Conservation (phyloP, 2,113 vertebrate genomes). For the Gobiocypris rarus region DNA sequence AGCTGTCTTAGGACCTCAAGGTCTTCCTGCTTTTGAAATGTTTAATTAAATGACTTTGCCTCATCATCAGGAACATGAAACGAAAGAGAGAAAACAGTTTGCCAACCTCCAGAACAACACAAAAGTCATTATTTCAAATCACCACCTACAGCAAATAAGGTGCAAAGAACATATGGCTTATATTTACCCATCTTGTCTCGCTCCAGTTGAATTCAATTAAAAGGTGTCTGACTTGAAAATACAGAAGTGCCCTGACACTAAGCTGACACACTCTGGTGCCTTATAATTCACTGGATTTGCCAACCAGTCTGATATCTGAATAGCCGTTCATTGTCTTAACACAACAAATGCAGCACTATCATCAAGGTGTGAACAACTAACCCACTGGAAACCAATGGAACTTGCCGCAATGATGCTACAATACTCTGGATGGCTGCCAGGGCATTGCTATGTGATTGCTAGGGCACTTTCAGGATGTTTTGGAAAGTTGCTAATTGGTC, state of each 20-base stretch:
- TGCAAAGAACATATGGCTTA: slow-evolving; percentile 57
- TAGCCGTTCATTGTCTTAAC: slow-evolving; percentile 6
- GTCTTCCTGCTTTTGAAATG: slow-evolving; percentile 52
- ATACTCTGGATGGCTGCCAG: not conserved
- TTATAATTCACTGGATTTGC: slow-evolving; percentile 38
- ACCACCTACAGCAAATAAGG: slow-evolving; percentile 57
- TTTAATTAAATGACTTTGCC: slow-evolving; percentile 57
- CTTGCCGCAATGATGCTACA: not conserved
- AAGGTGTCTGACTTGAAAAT: slow-evolving; percentile 52
- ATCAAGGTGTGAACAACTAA: slow-evolving; percentile 11
- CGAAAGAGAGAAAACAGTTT: slow-evolving; percentile 38
- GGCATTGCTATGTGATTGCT: not conserved
- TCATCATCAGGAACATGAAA: slow-evolving; percentile 51
- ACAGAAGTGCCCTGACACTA: slow-evolving; percentile 33
- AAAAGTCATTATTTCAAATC: slow-evolving; percentile 61
- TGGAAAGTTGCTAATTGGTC: not conserved
- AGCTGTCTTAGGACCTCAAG: slow-evolving; percentile 36
- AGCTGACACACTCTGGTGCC: slow-evolving; percentile 32
- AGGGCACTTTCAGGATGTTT: not conserved
- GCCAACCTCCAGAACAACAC: slow-evolving; percentile 50
- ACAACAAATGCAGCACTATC: not conserved
- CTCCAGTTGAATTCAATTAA: slow-evolving; percentile 65
- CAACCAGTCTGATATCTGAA: slow-evolving; percentile 17
- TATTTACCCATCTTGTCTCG: slow-evolving; percentile 63
- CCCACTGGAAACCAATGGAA: not conserved